These are phyloP conservation scores for Spheniscus mendiculus DNA, from an alignment of 2,113 vertebrate species.

Conservation along the genomic window DNA sequence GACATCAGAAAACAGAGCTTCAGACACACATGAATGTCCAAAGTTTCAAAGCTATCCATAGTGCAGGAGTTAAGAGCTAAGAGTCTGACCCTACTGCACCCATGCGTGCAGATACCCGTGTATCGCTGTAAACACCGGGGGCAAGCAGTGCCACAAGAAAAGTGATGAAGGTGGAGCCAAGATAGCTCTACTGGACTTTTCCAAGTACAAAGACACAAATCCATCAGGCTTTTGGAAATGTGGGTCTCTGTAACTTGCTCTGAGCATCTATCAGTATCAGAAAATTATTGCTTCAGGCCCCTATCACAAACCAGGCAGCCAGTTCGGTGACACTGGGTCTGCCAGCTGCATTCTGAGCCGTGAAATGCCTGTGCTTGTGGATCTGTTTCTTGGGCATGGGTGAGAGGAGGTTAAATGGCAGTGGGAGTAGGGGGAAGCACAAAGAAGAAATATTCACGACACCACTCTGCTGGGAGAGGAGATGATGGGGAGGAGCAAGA, in stretches of 20 bases:
- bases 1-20: neutral
- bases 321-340: neutral
- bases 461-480: neutral
- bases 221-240: rapidly evolving
- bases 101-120: rapidly evolving
- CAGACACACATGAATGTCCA: neutral
- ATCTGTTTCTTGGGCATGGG: rapidly evolving
- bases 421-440: neutral
- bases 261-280: neutral
- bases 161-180: rapidly evolving
- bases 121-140: rapidly evolving
- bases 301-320: neutral
- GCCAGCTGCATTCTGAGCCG: rapidly evolving
- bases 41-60: neutral
- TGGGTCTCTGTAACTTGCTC: no score
- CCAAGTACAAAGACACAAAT: neutral
- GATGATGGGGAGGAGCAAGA: neutral
- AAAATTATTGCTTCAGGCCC: no score
- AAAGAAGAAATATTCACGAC: neutral
- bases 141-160: neutral
- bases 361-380: no score
- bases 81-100: neutral
- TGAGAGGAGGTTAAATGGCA: neutral
- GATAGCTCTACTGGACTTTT: neutral
- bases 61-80: neutral